Percentiles rank a stretch among this genome's conserved stretches.
These are phyloP conservation scores for Acinonyx jubatus DNA, from an alignment of 2,113 vertebrate genomes.

Conservation along the genomic window DNA sequence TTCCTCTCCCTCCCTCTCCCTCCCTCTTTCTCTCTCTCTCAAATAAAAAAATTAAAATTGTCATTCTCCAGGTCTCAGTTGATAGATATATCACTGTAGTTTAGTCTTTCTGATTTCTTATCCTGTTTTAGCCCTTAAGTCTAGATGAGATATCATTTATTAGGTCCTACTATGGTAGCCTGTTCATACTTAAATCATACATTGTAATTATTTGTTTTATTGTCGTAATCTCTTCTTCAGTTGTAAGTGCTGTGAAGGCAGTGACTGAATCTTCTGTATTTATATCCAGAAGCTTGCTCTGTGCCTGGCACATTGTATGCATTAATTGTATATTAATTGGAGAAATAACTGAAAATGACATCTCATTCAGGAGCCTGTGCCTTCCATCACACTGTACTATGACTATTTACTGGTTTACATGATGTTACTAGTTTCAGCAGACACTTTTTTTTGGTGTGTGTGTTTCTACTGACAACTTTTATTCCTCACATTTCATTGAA, in stretches of 20 bases:
- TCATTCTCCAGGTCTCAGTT: neutral
- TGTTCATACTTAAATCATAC: neutral
- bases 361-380: neutral
- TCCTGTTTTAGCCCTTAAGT: neutral
- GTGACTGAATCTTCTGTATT: neutral
- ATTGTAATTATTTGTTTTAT: conserved; percentile 11
- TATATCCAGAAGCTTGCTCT: neutral
- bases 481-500: neutral
- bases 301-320: neutral
- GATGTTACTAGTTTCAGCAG: neutral
- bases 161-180: neutral
- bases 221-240: neutral
- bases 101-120: neutral
- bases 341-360: neutral
- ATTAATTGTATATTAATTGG: neutral
- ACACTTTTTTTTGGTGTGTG: neutral
- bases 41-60: neutral
- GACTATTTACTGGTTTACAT: neutral
- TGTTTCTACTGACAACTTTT: neutral
- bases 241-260: neutral
- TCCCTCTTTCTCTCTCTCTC: too few species aligned
- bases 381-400: neutral
- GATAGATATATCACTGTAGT: neutral
- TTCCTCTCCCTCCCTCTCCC: too few species aligned
- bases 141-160: neutral